phyloP scores from a whole-genome alignment of 2,797 vertebrate species.

The Lacerta viridis region DNA sequence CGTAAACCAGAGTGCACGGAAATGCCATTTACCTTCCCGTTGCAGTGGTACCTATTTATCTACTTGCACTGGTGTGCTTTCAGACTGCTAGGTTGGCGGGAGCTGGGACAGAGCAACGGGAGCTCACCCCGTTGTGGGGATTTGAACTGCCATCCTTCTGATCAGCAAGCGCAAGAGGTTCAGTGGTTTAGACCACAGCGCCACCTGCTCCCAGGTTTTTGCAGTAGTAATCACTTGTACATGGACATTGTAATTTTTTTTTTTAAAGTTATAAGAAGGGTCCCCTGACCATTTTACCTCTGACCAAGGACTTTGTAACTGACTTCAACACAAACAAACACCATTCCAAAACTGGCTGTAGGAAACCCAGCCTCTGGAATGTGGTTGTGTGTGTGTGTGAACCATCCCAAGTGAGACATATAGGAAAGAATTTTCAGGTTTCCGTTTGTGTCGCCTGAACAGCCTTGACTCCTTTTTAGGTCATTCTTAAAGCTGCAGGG shows the following conservation, averaged over 20 bases:
- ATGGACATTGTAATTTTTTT: background rate
- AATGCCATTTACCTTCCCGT: too few relatives aligned
- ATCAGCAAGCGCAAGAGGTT: too few relatives aligned
- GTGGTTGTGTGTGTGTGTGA: background rate
- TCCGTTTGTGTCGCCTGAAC: background rate
- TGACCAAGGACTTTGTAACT: background rate
- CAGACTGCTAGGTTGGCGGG: too few relatives aligned
- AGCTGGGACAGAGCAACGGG: too few relatives aligned
- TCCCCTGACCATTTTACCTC: background rate
- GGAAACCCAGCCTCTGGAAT: background rate
- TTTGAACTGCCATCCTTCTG: too few relatives aligned
- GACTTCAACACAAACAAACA: background rate
- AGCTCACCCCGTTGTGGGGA: too few relatives aligned
- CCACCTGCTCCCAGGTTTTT: too few relatives aligned
- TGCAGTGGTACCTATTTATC: too few relatives aligned
- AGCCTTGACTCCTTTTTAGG: background rate
- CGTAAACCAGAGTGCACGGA: fast-evolving
- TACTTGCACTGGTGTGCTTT: too few relatives aligned
- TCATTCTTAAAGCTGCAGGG: background rate
- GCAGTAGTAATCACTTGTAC: background rate
- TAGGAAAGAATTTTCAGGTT: background rate
- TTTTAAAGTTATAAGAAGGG: background rate
- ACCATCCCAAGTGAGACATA: background rate
- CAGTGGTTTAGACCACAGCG: too few relatives aligned
- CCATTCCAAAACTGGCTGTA: background rate